Base-by-base conservation (phyloP, 2,113 vertebrate species). In the Bos indicus region DNA sequence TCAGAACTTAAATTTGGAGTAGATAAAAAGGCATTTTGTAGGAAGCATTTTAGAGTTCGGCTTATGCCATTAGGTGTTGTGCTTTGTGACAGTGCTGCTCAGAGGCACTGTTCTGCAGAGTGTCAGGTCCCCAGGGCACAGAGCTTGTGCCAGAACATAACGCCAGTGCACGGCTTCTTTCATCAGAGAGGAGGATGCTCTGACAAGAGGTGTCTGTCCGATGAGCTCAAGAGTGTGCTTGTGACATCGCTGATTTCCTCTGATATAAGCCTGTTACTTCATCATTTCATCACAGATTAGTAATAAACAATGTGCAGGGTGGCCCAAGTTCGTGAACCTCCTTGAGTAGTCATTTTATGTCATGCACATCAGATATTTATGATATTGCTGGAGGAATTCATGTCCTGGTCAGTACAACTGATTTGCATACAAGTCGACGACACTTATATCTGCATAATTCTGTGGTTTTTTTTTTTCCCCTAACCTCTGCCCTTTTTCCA, bases 401-500 rank as follows among this genome's bases (percentile, higher is more conserved):
- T 88, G 48, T 77, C 48, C 77, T 97, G 15, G 6, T 92, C 95
- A 91, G 59, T 81, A 88, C 4, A 93, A 23, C 11, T 96, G 94
- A 95, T 88, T 92, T 94, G 23, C 85, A 48, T 94, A 74, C 17
- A 93, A 56, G 59, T 94, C 12, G 87, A 19, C 74, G 21, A 21
- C 87, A 64, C 60, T 92, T 54, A 93, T 60, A 84, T 97, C 60
- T 97, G n/a, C 91, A 28, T 94, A 90, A 84, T 84, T 90, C 46
- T 93, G 62, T 43, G 78, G 36, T 40, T 25, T 40, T 54, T 40
- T 40, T 40, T n/a, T 21, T 4, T 2, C 25, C 30, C 5, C 19
- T 28, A 28, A 40, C n/a, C 86, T 94, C 77, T 94, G 7, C 84
- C 46, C 11, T 43, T 91, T 82, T 67, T 57, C 25, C 46, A 62